Evolutionary conservation across 1,140 invertebrate species (phyloP).

Genomic region (Bathynomus jamesi): DNA sequence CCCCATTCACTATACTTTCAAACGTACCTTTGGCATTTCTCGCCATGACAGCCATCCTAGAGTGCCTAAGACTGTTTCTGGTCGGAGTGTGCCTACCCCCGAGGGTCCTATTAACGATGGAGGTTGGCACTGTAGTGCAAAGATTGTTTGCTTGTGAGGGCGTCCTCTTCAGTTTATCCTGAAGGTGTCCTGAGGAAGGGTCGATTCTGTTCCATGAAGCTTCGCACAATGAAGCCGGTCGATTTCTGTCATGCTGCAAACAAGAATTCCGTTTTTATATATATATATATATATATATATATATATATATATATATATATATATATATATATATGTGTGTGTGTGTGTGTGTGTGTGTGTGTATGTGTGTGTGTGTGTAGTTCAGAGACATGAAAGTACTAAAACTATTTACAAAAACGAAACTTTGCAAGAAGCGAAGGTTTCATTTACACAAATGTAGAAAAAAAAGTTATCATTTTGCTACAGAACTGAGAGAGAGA

Average conservation of each 20-base stretch:
- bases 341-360: neutral
- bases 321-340: neutral
- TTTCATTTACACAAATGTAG: too few relatives aligned
- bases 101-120: slow-evolving; percentile 49
- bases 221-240: slow-evolving; percentile 33
- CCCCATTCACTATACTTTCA: too few relatives aligned
- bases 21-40: slow-evolving; percentile 49
- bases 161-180: slow-evolving; percentile 59
- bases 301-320: neutral
- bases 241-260: slow-evolving; percentile 17
- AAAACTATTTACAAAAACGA: too few relatives aligned
- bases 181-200: slow-evolving; percentile 41
- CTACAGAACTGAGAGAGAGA: too few relatives aligned
- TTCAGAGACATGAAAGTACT: too few relatives aligned
- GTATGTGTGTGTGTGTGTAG: neutral
- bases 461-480: too few relatives aligned
- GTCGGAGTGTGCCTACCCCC: slow-evolving; percentile 53
- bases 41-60: slow-evolving; percentile 60
- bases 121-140: slow-evolving; percentile 61
- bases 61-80: slow-evolving; percentile 60
- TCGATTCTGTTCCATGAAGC: slow-evolving; percentile 25
- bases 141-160: slow-evolving; percentile 52
- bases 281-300: neutral
- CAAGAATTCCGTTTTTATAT: neutral
- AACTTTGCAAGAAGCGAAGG: too few relatives aligned